phyloP scores from a whole-genome alignment of 35 echinoderm and acorn worm genomes.

The Ophioderma brevispina region DNA sequence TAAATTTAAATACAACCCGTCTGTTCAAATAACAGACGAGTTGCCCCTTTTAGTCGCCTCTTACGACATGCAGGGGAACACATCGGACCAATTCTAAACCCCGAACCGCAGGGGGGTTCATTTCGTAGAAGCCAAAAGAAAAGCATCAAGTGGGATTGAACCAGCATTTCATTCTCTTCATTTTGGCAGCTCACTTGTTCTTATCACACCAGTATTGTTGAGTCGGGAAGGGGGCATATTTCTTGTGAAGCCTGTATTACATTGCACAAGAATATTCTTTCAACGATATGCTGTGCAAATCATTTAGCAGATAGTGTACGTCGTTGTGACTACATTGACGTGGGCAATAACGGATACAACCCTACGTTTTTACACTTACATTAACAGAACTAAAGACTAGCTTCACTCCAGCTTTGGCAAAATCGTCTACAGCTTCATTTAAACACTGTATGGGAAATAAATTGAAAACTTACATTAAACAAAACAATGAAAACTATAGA shows the following conservation, averaged over 20 bases:
- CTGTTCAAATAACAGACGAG: too few species aligned
- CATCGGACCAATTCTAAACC: too few species aligned
- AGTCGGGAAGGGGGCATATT: too few species aligned
- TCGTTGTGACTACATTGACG: not conserved
- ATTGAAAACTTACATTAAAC: not conserved
- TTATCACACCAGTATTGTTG: not conserved
- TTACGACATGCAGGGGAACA: too few species aligned
- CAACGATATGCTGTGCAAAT: not conserved
- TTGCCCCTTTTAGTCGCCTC: too few species aligned
- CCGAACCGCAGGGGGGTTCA: not conserved
- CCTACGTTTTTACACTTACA: not conserved
- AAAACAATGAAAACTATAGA: not conserved
- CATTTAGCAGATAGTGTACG: not conserved
- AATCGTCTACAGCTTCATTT: not conserved
- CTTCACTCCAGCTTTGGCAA: not conserved
- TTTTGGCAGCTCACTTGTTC: not conserved
- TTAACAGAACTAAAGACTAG: not conserved
- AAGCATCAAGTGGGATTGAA: not conserved
- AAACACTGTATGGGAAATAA: not conserved
- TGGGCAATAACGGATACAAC: not conserved
- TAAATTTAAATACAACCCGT: too few species aligned
- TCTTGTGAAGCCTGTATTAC: too few species aligned
- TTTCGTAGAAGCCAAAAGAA: not conserved
- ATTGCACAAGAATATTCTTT: too few species aligned
- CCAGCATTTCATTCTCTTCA: not conserved